Base-by-base conservation (phyloP, 2,888 invertebrate genomes). In the Ceraclea dissimilis region DNA sequence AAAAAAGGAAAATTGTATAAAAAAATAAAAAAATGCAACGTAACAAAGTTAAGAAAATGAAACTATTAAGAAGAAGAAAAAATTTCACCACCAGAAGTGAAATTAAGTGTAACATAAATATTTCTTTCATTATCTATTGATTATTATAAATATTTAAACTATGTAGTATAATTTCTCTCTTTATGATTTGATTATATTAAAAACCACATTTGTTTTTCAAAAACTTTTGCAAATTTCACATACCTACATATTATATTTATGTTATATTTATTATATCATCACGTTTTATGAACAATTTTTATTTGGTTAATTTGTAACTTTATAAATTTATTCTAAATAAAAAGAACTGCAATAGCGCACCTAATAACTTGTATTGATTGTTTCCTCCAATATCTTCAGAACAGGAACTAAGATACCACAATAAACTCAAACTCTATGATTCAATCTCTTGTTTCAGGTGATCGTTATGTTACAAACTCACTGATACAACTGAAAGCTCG, bases 31-130 rank as follows among this genome's bases (percentile, higher is more conserved):
- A 62, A 58, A 60, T 58, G 51, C 61, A 65, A 64, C 63, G 63
- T 63, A 54, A 66, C 64, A 66, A 67, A 68, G 66, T 62, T 52
- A 57, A 55, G 33, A 49, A 57, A 59, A 43, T 20, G 39, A 8
- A 39, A 39, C 39, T 8, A 39, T n/a, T n/a, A 56, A 57, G 34
- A 20, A 18, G 53, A 57, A 54, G 17, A 34, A 56, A 54, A 39
- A 43, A 44, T 56, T 52, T 48, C 44, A 47, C 49, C 61, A 59
- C 61, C 61, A 61, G 61, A 61, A 61, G 61, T 61, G 55, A 46
- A 49, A 61, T 57, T 57, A 6, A n/a, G n/a, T 26, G 4, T 10
- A 10, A 26, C 26, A 10, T 6, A 26, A 26, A 6, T 10, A 26
- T 26, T 26, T 10, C 10, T 10, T 26, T 26, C 4, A 26, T 26